phyloP scores from a whole-genome alignment of 2,797 vertebrate species.

The Myiotriccus ornatus region DNA sequence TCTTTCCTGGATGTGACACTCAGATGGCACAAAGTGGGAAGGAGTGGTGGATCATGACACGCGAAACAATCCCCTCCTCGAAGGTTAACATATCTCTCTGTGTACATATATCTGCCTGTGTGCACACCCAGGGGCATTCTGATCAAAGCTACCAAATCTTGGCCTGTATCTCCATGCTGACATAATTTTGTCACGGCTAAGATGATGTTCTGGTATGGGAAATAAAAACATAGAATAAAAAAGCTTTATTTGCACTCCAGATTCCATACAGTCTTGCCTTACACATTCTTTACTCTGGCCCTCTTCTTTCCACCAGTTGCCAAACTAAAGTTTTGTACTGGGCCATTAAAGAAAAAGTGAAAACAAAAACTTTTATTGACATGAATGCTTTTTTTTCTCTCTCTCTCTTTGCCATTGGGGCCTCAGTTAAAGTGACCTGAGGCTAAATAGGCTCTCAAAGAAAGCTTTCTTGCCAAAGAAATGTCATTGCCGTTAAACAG shows the following conservation, averaged over 20 bases:
- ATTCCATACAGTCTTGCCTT: slow-evolving; percentile 46
- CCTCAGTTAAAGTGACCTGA: slow-evolving; percentile 53
- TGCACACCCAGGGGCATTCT: not conserved
- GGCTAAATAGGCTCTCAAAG: slow-evolving; percentile 53
- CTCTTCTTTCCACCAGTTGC: not conserved
- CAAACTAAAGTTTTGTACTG: not conserved
- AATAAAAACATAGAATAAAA: not conserved
- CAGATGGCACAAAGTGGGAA: not conserved
- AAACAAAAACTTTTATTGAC: slow-evolving; percentile 50
- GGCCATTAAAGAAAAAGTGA: not conserved
- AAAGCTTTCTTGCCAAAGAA: slow-evolving; percentile 69
- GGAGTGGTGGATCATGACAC: not conserved
- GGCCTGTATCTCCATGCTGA: not conserved
- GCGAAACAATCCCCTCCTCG: not conserved
- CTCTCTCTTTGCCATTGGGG: not conserved
- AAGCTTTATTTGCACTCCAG: not conserved
- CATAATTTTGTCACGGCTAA: not conserved
- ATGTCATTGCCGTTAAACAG: slow-evolving; percentile 57
- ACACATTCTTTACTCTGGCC: not conserved
- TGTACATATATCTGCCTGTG: not conserved
- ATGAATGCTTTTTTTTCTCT: not conserved
- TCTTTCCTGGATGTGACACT: not conserved
- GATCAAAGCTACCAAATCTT: slow-evolving; percentile 5
- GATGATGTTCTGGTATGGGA: not conserved
- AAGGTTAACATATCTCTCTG: not conserved